A percentile compares a stretch with the other conserved stretches of the same genome.
Conservation (phyloP, 2,113 vertebrate species). For the Phylloscopus trochilus region DNA sequence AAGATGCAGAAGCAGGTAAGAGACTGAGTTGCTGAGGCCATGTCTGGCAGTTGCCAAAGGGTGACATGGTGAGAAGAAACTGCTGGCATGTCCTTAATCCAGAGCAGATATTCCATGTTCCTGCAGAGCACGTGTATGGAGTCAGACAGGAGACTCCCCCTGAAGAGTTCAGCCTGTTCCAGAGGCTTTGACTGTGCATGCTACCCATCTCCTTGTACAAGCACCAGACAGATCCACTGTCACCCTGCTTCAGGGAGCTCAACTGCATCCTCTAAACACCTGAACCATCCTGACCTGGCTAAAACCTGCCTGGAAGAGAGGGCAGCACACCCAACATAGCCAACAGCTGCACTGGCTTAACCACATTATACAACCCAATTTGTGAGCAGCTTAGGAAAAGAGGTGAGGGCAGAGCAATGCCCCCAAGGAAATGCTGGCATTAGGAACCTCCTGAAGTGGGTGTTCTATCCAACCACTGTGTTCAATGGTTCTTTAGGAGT, state of each 20-base stretch:
- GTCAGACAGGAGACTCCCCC: not conserved
- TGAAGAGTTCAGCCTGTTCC: not conserved
- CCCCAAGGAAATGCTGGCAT: rapidly evolving
- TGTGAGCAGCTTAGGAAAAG: not conserved
- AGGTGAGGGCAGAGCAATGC: not conserved
- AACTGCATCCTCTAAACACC: not conserved
- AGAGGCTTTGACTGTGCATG: not conserved
- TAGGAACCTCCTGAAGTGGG: not conserved
- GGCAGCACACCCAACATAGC: not conserved
- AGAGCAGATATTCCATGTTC: not conserved
- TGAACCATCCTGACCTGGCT: not conserved
- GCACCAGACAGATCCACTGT: rapidly evolving
- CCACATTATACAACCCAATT: not conserved
- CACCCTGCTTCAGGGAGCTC: not conserved
- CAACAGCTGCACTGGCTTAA: not conserved
- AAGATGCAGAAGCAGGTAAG: not conserved
- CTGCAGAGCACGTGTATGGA: not conserved
- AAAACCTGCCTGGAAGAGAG: not conserved
- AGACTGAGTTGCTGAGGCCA: not conserved
- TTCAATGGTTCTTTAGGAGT: not conserved
- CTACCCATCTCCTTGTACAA: not conserved
- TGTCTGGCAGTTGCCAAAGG: not conserved
- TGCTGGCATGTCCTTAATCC: not conserved
- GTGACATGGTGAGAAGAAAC: not conserved
- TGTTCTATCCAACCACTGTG: not conserved